Conservation (phyloP, 2,797 vertebrate species). For the Gymnothorax javanicus region DNA sequence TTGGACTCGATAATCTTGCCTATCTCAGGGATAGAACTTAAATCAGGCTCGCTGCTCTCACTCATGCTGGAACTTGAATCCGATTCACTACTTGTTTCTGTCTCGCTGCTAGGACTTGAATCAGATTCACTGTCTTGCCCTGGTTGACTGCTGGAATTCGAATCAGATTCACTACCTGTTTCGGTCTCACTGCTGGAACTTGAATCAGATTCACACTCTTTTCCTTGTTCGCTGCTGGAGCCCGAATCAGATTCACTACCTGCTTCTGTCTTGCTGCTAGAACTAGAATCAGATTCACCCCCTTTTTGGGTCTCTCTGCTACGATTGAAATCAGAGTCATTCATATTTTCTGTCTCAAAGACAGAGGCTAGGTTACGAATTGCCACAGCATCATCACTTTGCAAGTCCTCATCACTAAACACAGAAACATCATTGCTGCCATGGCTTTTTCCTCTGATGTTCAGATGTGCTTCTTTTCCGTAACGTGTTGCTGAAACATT, state of each 20-base stretch:
- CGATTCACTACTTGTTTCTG: neutral
- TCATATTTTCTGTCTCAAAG: neutral
- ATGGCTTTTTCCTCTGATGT: neutral
- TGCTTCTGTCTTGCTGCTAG: neutral
- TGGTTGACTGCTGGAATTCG: neutral
- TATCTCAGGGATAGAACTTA: neutral
- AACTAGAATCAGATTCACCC: neutral
- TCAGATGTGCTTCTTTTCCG: neutral
- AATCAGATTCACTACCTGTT: neutral
- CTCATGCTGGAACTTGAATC: neutral
- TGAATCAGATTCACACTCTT: neutral
- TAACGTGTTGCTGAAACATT: neutral
- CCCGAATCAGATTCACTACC: neutral
- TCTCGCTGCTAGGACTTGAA: neutral
- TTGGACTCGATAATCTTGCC: neutral
- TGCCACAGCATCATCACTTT: neutral
- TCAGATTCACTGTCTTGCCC: neutral
- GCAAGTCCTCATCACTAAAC: constrained; percentile 2
- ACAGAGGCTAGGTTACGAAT: neutral
- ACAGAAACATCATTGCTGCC: neutral
- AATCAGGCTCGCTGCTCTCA: neutral
- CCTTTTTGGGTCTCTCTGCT: neutral
- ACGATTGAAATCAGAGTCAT: constrained; percentile 16
- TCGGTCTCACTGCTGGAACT: neutral
- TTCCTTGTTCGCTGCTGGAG: neutral